Evolutionary conservation across 2,113 vertebrate genomes (phyloP), one percentile per base, ranked within the genome.

Genomic region (Vicugna pacos): DNA sequence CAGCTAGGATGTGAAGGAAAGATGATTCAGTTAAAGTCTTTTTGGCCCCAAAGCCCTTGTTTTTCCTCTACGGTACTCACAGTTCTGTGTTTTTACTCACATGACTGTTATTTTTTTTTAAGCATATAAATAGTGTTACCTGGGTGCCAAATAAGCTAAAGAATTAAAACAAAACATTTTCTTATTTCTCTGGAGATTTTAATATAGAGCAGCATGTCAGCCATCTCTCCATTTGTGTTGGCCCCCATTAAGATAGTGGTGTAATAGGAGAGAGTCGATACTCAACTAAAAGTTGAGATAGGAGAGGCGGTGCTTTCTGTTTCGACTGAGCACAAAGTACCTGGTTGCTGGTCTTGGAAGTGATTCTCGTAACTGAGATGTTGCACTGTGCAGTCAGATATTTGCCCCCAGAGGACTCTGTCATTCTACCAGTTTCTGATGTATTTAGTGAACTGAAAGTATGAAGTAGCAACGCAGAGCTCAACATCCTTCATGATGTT

Each of bases 71-170:
- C 4, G 2, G 30, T 75, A 24, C 72, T 91, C 62, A 88, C 9
- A 56, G 88, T 20, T 90, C 75, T 87, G 12, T 83, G 35, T 89
- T 83, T 92, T 13, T 38, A 73, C 32, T 91, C 94, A 77, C 93
- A 85, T 32, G 17, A 77, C n/a, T 88, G 46, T 64, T 89, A 2
- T 62, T 87, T 89, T 50, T 50, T 89, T 86, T 82, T 54, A 84
- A 85, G 42, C 19, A 69, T 70, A 30, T 17, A 77, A 14, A 76
- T 30, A 48, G 22, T 64, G 32, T 24, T 81, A 62, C 19, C 65
- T 67, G 7, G 48, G 12, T 91, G 72, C 81, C 85, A 96, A 50
- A 54, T 52, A 77, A 73, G 42, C 42, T 70, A 64, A 70, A 94
- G 42, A 83, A 79, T 92, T 72, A 80, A 93, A 8, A 76, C n/a